Evolutionary conservation across 2,888 invertebrate genomes (phyloP), one percentile per base, ranked within the genome.

Genomic region (Diogma glabrata): DNA sequence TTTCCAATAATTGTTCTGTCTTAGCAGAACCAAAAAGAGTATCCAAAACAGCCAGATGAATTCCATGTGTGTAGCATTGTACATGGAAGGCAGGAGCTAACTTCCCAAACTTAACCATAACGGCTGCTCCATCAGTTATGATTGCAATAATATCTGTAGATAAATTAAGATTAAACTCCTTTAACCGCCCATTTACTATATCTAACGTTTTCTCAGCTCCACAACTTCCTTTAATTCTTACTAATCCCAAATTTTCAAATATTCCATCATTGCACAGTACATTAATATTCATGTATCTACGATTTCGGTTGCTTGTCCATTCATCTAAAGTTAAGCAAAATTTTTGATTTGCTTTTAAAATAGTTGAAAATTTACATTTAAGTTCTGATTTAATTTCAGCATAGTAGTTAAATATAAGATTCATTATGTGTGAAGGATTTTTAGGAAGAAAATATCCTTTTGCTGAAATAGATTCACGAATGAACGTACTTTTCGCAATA

Each of bases 261-360:
- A 45, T 45, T 45, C 45, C 23, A 36, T 33, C 26, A 33, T 40
- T 54, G 50, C 22, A 45, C 45, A 45, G 20, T 22, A 45, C 45
- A 38, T 46, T 19, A 19, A 43, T 45, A 30, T 28, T 28, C 10
- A 28, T 28, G 28, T 46, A 46, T 46, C 46, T 46, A 24, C 23
- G 46, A 46, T 43, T 43, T 20, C 19, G 43, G 17, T 16, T 46
- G 26, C 28, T 28, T 28, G 46, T 45, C 45, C 17, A 19, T 16
- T 38, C 28, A 28, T 28, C 28, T 28, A 28, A 28, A 28, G 28
- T 28, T 4, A 7, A 38, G 17, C 40, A 40, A 40, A 40, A 40
- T 40, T 40, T 40, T 40, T 40, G 17, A 40, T 43, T 43, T 43
- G 20, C 20, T 43, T 43, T 22, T 22, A 22, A 22, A 43, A 36